Base-by-base conservation (phyloP, 92 coral and sea anemone species). In the Isaurus tuberculatus region DNA sequence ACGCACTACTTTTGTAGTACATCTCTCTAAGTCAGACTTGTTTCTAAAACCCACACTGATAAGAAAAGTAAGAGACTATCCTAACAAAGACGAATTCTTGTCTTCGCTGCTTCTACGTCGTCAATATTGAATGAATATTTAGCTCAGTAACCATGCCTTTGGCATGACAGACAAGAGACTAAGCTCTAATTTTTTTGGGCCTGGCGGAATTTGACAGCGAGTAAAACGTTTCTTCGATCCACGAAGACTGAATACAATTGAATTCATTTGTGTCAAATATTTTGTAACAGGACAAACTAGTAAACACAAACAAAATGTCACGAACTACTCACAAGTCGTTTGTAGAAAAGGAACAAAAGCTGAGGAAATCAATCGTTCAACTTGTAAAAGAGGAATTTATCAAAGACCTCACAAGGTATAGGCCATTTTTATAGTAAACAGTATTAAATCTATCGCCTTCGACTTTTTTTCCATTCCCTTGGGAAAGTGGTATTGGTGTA, bases 1-100 rank as follows among this genome's bases (percentile, higher is more conserved):
- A 92, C 55, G 89, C 81, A 79, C 88, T 83, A 87, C 91, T 93
- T 89, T 89, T 91, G 75, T 84, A 80, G 87, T 93, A 89, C 98
- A 93, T 93, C 86, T 88, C 92, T 73, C 25, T 77, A 25, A 36
- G 23, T 34, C 32, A 23, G 49, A 77, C 20, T 34, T 13, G 69
- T 57, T 55, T 31, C 27, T 33, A 53, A 15, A 53, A 53, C 23
- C 49, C 36, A 57, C 70, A 30, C 33, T 2, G 23, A 34, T 55
- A 57, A 57, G 51, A 77, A 57, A 51, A 23, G 13, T 29, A 49
- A 55, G 10, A 27, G 8, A 2, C 58, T 32, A 44, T 17, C 40
- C 14, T 11, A 23, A 34, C 65, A 27, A 53, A 49, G 37, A 74
- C 65, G 10, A 74, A 57, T 17, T 40, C 15, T 29, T 17, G 6